Conservation (phyloP, 2,797 vertebrate species). For the Brachymystax lenok region DNA sequence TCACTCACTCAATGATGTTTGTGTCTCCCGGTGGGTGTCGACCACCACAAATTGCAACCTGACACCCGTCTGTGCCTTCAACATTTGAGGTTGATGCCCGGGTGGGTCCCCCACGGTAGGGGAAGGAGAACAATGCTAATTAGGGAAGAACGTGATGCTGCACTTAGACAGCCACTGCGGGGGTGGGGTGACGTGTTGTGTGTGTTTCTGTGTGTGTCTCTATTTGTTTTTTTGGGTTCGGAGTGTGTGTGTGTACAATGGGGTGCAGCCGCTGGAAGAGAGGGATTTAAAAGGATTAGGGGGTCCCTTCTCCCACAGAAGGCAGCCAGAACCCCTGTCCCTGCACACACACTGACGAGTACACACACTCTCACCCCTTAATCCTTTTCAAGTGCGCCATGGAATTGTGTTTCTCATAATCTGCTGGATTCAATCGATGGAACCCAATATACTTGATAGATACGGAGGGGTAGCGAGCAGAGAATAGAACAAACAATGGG, state of each 20-base stretch:
- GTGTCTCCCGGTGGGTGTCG: slow-evolving; percentile 22
- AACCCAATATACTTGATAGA: slow-evolving; percentile 50
- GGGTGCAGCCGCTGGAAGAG: slow-evolving; percentile 46
- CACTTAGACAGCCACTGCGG: slow-evolving; percentile 46
- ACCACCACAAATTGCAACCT: slow-evolving; percentile 38
- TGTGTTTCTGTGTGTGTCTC: background rate
- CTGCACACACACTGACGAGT: background rate
- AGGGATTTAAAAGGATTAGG: slow-evolving; percentile 75
- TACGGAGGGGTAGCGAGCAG: slow-evolving; percentile 42
- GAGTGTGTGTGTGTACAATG: slow-evolving; percentile 16
- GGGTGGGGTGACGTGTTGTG: background rate
- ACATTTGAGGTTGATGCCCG: slow-evolving; percentile 42
- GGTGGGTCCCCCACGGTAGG: slow-evolving; percentile 39
- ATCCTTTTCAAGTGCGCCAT: slow-evolving; percentile 69
- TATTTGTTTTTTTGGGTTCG: slow-evolving; percentile 6
- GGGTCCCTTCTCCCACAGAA: slow-evolving; percentile 57
- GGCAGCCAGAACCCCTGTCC: slow-evolving; percentile 60
- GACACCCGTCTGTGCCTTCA: slow-evolving; percentile 35
- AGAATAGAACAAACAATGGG: slow-evolving; percentile 40
- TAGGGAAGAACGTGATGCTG: slow-evolving; percentile 48
- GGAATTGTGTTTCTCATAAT: slow-evolving; percentile 66
- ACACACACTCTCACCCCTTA: slow-evolving; percentile 37
- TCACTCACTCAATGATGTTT: slow-evolving; percentile 16
- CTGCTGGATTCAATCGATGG: slow-evolving; percentile 56
- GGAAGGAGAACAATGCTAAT: slow-evolving; percentile 50